These are phyloP conservation scores for Callospermophilus lateralis DNA, from an alignment of 2,113 vertebrate species.

Conservation along the genomic window DNA sequence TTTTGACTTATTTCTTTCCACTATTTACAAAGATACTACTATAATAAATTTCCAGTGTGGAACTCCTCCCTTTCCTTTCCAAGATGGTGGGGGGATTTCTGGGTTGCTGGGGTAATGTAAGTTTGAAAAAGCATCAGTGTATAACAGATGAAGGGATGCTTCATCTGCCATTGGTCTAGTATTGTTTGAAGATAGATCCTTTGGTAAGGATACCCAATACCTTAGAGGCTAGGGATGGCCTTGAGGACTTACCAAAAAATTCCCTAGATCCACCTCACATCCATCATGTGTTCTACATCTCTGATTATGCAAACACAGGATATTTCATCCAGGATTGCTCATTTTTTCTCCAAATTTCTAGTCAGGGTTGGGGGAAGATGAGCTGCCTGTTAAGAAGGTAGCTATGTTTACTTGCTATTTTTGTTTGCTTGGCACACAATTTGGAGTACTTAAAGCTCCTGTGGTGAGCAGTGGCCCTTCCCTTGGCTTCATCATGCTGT, in stretches of 20 bases:
- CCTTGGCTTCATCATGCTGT: background rate
- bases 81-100: background rate
- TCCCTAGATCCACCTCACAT: background rate
- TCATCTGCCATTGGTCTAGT: background rate
- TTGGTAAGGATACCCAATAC: background rate
- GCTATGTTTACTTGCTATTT: background rate
- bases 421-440: background rate
- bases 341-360: background rate
- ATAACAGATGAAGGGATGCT: no score
- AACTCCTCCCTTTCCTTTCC: background rate
- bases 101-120: background rate
- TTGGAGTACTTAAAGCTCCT: background rate
- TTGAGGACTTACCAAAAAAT: background rate
- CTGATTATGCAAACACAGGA: background rate
- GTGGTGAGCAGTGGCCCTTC: background rate
- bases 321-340: background rate
- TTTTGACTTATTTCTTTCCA: slow-evolving; percentile 1
- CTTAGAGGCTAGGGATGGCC: background rate
- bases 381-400: background rate
- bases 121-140: background rate
- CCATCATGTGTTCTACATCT: background rate
- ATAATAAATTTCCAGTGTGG: background rate
- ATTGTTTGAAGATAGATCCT: background rate
- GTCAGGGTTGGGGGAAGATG: background rate
- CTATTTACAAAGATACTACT: background rate